These are phyloP conservation scores for Lutjanus argentimaculatus DNA, from an alignment of 2,797 vertebrate species.

Conservation along the genomic window DNA sequence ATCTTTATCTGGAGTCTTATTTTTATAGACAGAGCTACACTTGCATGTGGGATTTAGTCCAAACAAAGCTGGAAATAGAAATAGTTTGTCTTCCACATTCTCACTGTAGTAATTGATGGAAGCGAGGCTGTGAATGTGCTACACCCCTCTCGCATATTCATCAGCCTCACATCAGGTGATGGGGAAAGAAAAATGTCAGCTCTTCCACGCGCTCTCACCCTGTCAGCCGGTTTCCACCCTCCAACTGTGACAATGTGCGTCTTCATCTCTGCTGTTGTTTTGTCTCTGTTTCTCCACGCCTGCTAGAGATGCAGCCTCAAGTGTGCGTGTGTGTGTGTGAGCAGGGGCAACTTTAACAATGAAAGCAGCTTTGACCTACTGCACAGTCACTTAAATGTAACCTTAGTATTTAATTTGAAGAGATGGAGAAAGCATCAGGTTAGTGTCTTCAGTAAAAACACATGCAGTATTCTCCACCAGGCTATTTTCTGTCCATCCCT, in stretches of 20 bases:
- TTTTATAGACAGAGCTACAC: slow-evolving; percentile 6
- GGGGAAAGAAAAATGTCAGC: slow-evolving; percentile 82
- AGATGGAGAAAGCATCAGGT: not conserved
- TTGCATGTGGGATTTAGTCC: slow-evolving; percentile 15
- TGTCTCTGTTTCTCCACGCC: slow-evolving; percentile 34
- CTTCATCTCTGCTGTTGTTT: slow-evolving; percentile 85
- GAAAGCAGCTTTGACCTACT: slow-evolving; percentile 32
- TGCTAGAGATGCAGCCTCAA: slow-evolving; percentile 32
- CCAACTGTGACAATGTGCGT: slow-evolving; percentile 84
- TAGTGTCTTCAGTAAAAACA: not conserved
- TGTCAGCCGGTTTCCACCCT: slow-evolving; percentile 88
- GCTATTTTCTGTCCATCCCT: slow-evolving; percentile 41
- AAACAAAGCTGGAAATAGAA: slow-evolving; percentile 34
- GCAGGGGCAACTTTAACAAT: slow-evolving; percentile 6
- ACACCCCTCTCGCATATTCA: slow-evolving; percentile 75
- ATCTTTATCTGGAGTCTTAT: not conserved
- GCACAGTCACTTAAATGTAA: slow-evolving; percentile 5
- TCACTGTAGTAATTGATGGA: slow-evolving; percentile 46
- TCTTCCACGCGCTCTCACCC: slow-evolving; percentile 86
- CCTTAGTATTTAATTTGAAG: slow-evolving; percentile 23
- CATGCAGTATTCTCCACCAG: slow-evolving; percentile 3
- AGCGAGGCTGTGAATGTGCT: slow-evolving; percentile 56
- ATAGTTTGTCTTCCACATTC: slow-evolving; percentile 23
- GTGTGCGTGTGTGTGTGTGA: slow-evolving; percentile 11
- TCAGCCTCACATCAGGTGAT: slow-evolving; percentile 77